These are phyloP conservation scores for Jaculus jaculus DNA, from an alignment of 2,113 vertebrate species.

Conservation along the genomic window DNA sequence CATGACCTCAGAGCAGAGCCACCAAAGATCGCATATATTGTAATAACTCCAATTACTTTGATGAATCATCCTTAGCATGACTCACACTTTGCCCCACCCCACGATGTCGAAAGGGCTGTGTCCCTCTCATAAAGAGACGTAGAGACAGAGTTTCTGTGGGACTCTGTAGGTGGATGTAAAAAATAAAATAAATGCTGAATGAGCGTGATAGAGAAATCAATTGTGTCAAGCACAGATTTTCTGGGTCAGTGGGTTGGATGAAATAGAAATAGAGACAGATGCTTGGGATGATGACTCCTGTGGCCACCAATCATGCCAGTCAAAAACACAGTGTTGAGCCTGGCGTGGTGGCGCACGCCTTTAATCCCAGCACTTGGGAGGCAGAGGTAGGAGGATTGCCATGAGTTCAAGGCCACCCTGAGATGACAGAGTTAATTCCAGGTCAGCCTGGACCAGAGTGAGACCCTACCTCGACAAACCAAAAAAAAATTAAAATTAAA, in stretches of 20 bases:
- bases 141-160: conserved; percentile 30
- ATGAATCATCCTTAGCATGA: background rate
- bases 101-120: background rate
- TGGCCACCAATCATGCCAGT: conserved; percentile 49
- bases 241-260: conserved; percentile 72
- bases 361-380: no score
- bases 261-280: conserved; percentile 72
- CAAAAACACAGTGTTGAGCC: conserved; percentile 31
- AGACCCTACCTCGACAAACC: no score
- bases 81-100: background rate
- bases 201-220: conserved; percentile 73
- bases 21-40: background rate
- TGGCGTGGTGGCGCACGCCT: no score
- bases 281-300: conserved; percentile 18
- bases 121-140: conserved; percentile 50
- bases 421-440: no score
- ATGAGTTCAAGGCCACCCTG: no score
- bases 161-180: conserved; percentile 66
- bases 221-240: conserved; percentile 77
- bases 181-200: conserved; percentile 72
- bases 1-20: background rate
- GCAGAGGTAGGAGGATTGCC: no score
- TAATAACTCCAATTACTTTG: background rate
- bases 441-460: no score
- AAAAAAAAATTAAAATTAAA: no score